phyloP scores from a whole-genome alignment of 2,888 invertebrate species.

The Acronicta leporina region DNA sequence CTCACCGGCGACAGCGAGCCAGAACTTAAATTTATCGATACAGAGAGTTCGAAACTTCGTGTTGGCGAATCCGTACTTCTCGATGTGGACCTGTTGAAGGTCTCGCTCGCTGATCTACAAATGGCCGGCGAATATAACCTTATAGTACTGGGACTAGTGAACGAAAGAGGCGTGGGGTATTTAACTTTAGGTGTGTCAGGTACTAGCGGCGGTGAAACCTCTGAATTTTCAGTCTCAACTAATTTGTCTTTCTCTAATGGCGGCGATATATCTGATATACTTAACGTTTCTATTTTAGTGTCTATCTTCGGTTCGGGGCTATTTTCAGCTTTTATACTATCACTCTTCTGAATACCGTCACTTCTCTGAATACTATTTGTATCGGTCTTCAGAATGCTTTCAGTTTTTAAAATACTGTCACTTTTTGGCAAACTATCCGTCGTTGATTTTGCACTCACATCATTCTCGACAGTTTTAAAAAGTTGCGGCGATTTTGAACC shows the following conservation, averaged over 20 bases:
- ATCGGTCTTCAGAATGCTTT: slow-evolving; percentile 25
- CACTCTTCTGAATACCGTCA: slow-evolving; percentile 45
- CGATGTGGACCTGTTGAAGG: slow-evolving; percentile 71
- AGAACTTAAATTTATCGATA: slow-evolving; percentile 69
- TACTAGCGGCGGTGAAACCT: slow-evolving; percentile 73
- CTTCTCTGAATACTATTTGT: slow-evolving; percentile 39
- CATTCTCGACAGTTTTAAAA: slow-evolving; percentile 62
- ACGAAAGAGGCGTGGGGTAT: slow-evolving; percentile 43
- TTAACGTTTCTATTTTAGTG: slow-evolving; percentile 68
- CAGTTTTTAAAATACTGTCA: slow-evolving; percentile 21
- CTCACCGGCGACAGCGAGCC: slow-evolving; percentile 73
- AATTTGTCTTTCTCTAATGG: slow-evolving; percentile 63
- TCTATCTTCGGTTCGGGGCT: slow-evolving; percentile 51
- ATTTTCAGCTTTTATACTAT: slow-evolving; percentile 47
- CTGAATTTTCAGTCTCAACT: slow-evolving; percentile 58
- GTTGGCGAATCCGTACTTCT: slow-evolving; percentile 68
- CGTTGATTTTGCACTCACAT: slow-evolving; percentile 59
- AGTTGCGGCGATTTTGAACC: slow-evolving; percentile 60
- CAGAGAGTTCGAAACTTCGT: slow-evolving; percentile 68
- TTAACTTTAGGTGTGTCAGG: slow-evolving; percentile 66
- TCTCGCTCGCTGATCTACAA: slow-evolving; percentile 84
- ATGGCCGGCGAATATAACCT: slow-evolving; percentile 80
- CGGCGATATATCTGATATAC: slow-evolving; percentile 75
- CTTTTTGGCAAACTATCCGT: slow-evolving; percentile 49
- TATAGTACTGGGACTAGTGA: slow-evolving; percentile 65